Evolutionary conservation across 2,113 vertebrate genomes (phyloP).

Genomic region (Megaceryle torquata): DNA sequence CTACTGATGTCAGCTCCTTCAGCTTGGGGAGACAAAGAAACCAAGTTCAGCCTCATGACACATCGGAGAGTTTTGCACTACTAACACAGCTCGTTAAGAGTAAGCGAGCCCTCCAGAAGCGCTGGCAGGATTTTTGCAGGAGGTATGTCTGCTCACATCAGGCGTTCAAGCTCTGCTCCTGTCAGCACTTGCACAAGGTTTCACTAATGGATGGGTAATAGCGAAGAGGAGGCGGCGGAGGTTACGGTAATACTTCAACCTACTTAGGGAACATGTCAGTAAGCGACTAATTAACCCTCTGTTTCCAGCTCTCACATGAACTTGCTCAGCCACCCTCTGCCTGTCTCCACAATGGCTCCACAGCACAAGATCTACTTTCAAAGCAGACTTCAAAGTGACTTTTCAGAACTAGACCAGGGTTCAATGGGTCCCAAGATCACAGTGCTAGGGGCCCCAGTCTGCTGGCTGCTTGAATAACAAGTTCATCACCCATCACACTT

Average conservation of each 20-base stretch:
- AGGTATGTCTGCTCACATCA: conserved; percentile 23
- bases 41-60: not conserved
- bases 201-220: conserved; percentile 84
- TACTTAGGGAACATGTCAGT: conserved; percentile 67
- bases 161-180: conserved; percentile 47
- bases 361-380: not conserved
- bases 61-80: not conserved
- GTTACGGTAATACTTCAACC: conserved; percentile 69
- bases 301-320: conserved; percentile 13
- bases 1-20: not conserved
- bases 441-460: not conserved
- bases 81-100: not conserved
- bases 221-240: conserved; percentile 69
- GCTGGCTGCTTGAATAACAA: not conserved
- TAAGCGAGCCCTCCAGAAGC: not conserved
- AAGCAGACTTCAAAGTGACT: not conserved
- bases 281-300: conserved; percentile 76
- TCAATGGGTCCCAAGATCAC: not conserved
- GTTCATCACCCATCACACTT: not conserved
- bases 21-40: not conserved
- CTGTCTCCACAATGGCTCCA: not conserved
- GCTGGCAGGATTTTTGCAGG: not conserved
- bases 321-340: not conserved
- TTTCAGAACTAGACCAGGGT: not conserved
- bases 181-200: conserved; percentile 67